Evolutionary conservation across 2,113 vertebrate species (phyloP).

Genomic region (Gnathonemus longibarbis): DNA sequence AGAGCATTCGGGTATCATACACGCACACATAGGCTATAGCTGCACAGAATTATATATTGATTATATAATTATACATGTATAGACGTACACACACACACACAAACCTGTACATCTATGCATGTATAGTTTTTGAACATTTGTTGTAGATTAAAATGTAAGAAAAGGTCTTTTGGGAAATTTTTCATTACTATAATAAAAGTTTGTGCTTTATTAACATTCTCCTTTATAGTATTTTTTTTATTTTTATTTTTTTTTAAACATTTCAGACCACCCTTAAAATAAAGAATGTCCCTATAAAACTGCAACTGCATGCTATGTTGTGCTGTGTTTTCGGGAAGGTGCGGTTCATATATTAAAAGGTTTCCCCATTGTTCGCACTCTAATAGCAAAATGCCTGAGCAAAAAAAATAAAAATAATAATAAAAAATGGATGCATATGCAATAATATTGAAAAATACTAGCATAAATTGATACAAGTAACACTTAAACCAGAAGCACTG

Average conservation of each 20-base stretch:
- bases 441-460: not conserved
- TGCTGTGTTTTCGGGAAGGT: not conserved
- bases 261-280: not conserved
- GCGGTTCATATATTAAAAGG: not conserved
- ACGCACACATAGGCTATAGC: not conserved
- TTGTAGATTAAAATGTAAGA: not conserved
- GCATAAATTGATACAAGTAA: not conserved
- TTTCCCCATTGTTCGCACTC: not conserved
- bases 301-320: not conserved
- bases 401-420: not conserved
- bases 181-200: not conserved
- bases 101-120: not conserved
- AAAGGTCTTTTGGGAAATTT: not conserved
- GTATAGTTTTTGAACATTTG: not conserved
- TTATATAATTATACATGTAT: not conserved
- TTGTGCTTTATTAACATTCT: not conserved
- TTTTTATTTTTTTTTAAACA: not conserved
- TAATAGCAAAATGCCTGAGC: not conserved
- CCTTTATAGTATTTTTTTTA: not conserved
- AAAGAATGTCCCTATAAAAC: not conserved
- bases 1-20: not conserved
- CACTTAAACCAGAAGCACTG: not conserved
- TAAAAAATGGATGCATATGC: not conserved
- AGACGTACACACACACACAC: not conserved
- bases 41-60: not conserved